Conservation (phyloP, 1,140 invertebrate species). For the Calliopsis andreniformis region DNA sequence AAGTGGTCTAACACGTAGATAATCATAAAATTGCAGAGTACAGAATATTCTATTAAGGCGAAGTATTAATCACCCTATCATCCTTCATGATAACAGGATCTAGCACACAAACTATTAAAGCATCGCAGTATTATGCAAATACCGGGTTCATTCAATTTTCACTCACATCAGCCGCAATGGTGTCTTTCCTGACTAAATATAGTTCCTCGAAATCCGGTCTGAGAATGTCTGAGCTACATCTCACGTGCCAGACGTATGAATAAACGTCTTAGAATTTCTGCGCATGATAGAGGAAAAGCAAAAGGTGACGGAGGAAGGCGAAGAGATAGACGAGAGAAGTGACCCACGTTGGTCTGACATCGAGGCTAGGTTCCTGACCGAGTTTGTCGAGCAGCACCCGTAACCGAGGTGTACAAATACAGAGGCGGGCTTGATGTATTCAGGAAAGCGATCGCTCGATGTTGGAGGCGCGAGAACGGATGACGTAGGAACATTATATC, state of each 20-base stretch:
- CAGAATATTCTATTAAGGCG: too few relatives aligned
- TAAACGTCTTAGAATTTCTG: constrained; percentile 27
- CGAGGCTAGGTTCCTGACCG: constrained; percentile 51
- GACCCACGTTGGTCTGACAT: constrained; percentile 29
- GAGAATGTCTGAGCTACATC: neutral
- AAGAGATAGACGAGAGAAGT: constrained; percentile 31
- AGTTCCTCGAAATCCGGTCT: constrained; percentile 3
- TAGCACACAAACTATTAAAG: neutral
- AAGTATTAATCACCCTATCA: too few relatives aligned
- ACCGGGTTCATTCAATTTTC: neutral
- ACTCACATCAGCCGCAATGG: neutral
- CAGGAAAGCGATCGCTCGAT: constrained; percentile 35
- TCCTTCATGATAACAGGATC: too few relatives aligned
- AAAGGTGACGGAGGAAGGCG: neutral
- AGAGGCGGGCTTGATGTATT: constrained; percentile 34
- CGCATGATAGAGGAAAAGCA: constrained; percentile 1
- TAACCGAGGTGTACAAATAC: constrained; percentile 52
- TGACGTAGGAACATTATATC: constrained; percentile 37
- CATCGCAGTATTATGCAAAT: neutral
- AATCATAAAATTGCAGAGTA: too few relatives aligned
- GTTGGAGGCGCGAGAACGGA: constrained; percentile 26
- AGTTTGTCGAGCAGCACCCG: constrained; percentile 46
- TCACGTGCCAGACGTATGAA: constrained; percentile 16
- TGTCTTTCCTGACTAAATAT: neutral
- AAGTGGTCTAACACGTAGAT: too few relatives aligned